phyloP scores from a whole-genome alignment of 1,140 invertebrate species.

The Zaprionus ghesquierei region DNA sequence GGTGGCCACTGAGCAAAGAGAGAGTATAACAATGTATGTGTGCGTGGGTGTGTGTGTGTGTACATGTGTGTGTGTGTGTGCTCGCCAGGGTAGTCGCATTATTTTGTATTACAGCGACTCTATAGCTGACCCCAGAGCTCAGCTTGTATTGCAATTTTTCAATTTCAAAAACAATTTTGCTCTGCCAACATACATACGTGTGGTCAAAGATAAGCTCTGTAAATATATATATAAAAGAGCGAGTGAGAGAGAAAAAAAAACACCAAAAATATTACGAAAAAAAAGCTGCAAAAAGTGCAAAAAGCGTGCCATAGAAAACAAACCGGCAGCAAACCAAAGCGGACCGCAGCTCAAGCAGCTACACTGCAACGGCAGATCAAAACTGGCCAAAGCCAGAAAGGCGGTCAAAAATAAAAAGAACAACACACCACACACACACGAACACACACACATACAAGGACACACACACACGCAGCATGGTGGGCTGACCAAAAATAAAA shows the following conservation, averaged over 20 bases:
- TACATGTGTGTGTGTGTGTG: not conserved
- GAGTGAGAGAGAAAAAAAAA: constrained; percentile 12
- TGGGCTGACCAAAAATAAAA: constrained; percentile 67
- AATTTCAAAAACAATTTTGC: constrained; percentile 81
- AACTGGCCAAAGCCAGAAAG: constrained; percentile 73
- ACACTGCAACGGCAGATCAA: constrained; percentile 66
- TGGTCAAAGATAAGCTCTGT: constrained; percentile 80
- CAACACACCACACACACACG: not conserved
- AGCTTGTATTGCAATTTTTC: constrained; percentile 80
- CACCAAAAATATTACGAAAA: constrained; percentile 26
- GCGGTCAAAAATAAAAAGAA: constrained; percentile 49
- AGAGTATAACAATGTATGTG: not conserved
- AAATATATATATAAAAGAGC: constrained; percentile 57
- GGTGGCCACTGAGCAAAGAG: not conserved
- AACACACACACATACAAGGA: not conserved
- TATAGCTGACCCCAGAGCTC: constrained; percentile 48
- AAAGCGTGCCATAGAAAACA: constrained; percentile 58
- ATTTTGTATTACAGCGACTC: constrained; percentile 71
- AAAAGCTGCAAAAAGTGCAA: constrained; percentile 25
- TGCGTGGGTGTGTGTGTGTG: not conserved
- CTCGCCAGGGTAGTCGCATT: constrained; percentile 51
- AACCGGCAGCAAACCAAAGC: constrained; percentile 70
- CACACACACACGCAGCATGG: not conserved
- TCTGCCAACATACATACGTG: constrained; percentile 79
- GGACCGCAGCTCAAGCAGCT: constrained; percentile 77